These are phyloP conservation scores for Mormyrus iriodes DNA, from an alignment of 2,113 vertebrate species.

Conservation along the genomic window DNA sequence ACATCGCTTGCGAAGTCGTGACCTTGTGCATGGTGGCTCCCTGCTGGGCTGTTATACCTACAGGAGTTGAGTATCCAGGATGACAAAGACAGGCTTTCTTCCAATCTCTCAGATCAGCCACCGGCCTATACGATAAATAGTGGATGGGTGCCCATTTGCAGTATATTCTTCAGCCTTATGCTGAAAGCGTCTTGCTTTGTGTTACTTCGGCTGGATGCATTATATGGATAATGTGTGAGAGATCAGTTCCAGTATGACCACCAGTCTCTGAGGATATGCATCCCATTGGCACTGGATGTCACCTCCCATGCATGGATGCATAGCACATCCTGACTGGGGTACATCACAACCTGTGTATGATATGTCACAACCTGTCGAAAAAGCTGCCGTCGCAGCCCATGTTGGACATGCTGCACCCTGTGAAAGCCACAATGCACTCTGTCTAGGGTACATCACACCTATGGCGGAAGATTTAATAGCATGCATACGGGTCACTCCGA, in stretches of 20 bases:
- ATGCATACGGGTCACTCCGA: not conserved
- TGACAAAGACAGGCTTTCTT: not conserved
- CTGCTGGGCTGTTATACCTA: not conserved
- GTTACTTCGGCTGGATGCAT: not conserved
- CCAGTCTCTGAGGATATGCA: not conserved
- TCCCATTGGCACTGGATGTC: not conserved
- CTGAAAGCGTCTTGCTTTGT: not conserved
- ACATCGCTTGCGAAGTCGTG: not conserved
- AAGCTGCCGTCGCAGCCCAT: not conserved
- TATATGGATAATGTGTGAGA: not conserved
- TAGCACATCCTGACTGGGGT: not conserved
- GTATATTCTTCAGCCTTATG: not conserved
- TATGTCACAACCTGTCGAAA: not conserved
- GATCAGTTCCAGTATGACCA: not conserved
- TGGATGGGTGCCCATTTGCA: not conserved
- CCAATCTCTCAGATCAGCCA: not conserved
- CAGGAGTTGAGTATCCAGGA: not conserved
- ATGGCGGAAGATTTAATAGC: not conserved
- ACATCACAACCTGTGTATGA: not conserved
- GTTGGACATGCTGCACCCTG: not conserved
- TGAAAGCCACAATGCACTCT: not conserved
- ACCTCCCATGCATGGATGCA: not conserved
- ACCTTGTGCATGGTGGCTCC: not conserved
- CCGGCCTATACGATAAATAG: not conserved
- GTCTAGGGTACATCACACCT: not conserved